Evolutionary conservation across 2,113 vertebrate species (phyloP), one percentile per base, ranked within the genome.

Genomic region (Pheucticus melanocephalus): DNA sequence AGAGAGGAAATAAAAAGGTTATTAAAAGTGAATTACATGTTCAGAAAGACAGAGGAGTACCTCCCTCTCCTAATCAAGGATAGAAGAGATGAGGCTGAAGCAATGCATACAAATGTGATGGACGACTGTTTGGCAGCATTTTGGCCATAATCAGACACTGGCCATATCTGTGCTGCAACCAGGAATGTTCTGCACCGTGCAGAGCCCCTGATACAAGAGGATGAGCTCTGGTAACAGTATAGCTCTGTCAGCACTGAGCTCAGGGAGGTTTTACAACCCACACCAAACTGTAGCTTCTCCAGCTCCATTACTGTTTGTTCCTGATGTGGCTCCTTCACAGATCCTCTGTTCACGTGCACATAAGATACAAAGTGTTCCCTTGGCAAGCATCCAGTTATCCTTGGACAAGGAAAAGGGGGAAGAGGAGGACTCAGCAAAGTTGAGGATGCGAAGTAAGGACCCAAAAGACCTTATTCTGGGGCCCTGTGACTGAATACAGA

Each of bases 151-250:
- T 6, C 23, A 47, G 47, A 12, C 39, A 39, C 0, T 11, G 57
- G 30, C 68, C 25, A 1, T 25, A 24, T 12, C 60, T 50, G 69
- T 40, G 73, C 73, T 21, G 42, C 56, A n/a, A 1, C 10, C 0
- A 0, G 60, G 15, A 48, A n/a, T 0, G 19, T 9, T 37, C 21
- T 2, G 18, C 44, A 28, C 39, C 5, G n/a, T 0, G 15, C 8
- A 31, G 37, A 17, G 50, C 24, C 23, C 0, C 4, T 44, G 27
- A 25, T 2, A 27, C 0, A 3, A 2, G 53, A 14, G 27, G 39
- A 45, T 4, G 14, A 59, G 63, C 5, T 16, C 53, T 10, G 37
- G 48, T 33, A 61, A 72, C 13, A 60, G 31, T 6, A 30, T 0
- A 21, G 56, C 60, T 40, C 19, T 19, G 40, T 11, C 81, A 54